phyloP scores from a whole-genome alignment of 2,797 vertebrate genomes.

The Hafferia zeledoni region DNA sequence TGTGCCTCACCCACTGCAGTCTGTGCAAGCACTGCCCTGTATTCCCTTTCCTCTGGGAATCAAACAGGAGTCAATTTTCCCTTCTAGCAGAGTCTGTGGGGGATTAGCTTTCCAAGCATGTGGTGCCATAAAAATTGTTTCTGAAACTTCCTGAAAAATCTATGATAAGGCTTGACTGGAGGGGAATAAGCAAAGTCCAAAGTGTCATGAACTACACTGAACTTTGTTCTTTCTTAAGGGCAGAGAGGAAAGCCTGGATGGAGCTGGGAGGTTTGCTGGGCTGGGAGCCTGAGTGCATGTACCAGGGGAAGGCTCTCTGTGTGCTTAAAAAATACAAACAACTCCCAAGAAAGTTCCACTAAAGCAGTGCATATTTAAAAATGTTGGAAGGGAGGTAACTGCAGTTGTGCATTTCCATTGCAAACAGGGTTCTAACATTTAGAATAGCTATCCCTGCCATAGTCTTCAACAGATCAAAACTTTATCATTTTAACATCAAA shows the following conservation, averaged over 20 bases:
- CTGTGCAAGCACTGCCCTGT: rapidly evolving
- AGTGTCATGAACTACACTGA: not conserved
- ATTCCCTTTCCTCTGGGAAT: not conserved
- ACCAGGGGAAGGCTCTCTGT: not conserved
- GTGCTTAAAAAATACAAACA: not conserved
- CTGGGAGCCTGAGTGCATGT: not conserved
- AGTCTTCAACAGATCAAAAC: conserved; percentile 50
- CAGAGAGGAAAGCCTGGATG: not conserved
- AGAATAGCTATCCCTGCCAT: not conserved
- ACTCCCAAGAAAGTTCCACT: not conserved
- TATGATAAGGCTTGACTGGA: not conserved
- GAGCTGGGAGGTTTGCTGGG: not conserved
- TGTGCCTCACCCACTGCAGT: not conserved
- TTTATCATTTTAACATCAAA: conserved; percentile 59
- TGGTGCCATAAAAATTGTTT: not conserved
- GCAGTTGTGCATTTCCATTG: not conserved
- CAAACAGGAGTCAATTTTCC: rapidly evolving
- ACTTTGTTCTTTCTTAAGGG: not conserved
- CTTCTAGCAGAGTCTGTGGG: not conserved
- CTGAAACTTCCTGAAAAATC: not conserved
- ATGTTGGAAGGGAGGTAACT: not conserved
- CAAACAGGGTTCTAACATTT: conserved; percentile 1
- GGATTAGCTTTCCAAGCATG: not conserved
- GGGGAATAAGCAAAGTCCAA: not conserved
- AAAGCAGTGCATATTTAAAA: not conserved